Evolutionary conservation across 1,140 invertebrate genomes (phyloP).

Genomic region (Cepaea nemoralis): DNA sequence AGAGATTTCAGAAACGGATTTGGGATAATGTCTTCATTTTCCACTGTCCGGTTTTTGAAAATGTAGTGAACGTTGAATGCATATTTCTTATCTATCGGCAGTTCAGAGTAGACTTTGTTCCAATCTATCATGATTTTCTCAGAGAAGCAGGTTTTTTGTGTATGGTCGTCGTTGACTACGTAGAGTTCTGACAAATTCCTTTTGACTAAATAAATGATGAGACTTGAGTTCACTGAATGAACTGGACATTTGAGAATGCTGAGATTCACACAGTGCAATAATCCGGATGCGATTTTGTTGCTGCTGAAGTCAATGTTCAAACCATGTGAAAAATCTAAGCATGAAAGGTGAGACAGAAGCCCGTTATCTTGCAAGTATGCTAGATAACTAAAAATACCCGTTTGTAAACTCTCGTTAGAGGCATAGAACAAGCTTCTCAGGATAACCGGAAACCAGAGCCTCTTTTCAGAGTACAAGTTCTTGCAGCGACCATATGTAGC

Average conservation of each 20-base stretch:
- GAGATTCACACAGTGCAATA: neutral
- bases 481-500: neutral
- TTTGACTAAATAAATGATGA: neutral
- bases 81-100: neutral
- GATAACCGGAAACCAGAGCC: neutral
- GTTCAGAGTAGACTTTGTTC: neutral
- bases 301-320: neutral
- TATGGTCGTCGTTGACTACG: constrained; percentile 31
- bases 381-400: constrained; percentile 17
- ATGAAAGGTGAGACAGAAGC: neutral
- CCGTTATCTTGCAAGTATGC: neutral
- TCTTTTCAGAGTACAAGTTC: neutral
- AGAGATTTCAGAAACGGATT: constrained; percentile 28
- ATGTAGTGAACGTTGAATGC: constrained; percentile 23
- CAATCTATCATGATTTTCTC: constrained; percentile 15
- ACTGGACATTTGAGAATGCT: constrained; percentile 19
- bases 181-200: constrained; percentile 15
- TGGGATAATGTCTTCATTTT: constrained; percentile 3
- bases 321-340: constrained; percentile 29
- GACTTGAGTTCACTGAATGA: constrained; percentile 6
- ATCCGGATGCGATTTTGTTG: neutral
- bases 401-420: neutral
- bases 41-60: constrained; percentile 12
- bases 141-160: neutral
- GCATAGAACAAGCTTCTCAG: constrained; percentile 29